Percentiles rank a stretch among this genome's conserved stretches.
phyloP scores from a whole-genome alignment of 2,888 invertebrate genomes.

The Nycteola revayana region DNA sequence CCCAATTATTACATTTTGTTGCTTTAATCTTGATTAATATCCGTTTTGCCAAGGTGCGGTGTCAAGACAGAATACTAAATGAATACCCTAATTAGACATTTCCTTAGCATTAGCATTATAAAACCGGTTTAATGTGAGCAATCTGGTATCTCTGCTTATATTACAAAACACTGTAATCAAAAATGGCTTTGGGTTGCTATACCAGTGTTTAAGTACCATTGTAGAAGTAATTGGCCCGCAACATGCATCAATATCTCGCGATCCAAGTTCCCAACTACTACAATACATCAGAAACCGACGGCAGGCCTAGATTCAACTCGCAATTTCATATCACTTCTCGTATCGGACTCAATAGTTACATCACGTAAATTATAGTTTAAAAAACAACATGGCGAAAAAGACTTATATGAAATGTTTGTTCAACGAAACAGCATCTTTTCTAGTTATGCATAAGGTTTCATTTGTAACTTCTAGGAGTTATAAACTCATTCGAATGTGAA shows the following conservation, averaged over 20 bases:
- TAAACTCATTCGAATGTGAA: slow-evolving; percentile 45
- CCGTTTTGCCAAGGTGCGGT: slow-evolving; percentile 36
- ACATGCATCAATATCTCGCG: slow-evolving; percentile 32
- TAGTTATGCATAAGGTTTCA: slow-evolving; percentile 40
- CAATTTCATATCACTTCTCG: slow-evolving; percentile 58
- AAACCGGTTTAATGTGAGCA: no score
- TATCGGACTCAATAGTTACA: slow-evolving; percentile 66
- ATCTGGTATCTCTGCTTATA: no score
- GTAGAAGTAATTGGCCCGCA: slow-evolving; percentile 41
- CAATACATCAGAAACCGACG: slow-evolving; percentile 46
- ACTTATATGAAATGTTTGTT: slow-evolving; percentile 27
- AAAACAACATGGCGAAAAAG: slow-evolving; percentile 37
- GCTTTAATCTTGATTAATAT: slow-evolving; percentile 68
- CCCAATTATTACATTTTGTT: slow-evolving; percentile 66
- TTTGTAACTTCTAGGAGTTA: slow-evolving; percentile 31
- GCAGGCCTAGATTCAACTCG: slow-evolving; percentile 42
- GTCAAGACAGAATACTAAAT: slow-evolving; percentile 40
- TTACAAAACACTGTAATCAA: slow-evolving; percentile 20
- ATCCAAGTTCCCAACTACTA: slow-evolving; percentile 46
- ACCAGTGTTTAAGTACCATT: slow-evolving; percentile 31
- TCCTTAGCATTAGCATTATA: slow-evolving; percentile 6
- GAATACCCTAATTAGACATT: slow-evolving; percentile 27
- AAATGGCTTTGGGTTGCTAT: slow-evolving; percentile 40
- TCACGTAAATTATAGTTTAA: slow-evolving; percentile 70
- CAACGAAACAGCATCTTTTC: slow-evolving; percentile 38